phyloP scores from a whole-genome alignment of 2,888 invertebrate species.

The Melanostoma scalare region DNA sequence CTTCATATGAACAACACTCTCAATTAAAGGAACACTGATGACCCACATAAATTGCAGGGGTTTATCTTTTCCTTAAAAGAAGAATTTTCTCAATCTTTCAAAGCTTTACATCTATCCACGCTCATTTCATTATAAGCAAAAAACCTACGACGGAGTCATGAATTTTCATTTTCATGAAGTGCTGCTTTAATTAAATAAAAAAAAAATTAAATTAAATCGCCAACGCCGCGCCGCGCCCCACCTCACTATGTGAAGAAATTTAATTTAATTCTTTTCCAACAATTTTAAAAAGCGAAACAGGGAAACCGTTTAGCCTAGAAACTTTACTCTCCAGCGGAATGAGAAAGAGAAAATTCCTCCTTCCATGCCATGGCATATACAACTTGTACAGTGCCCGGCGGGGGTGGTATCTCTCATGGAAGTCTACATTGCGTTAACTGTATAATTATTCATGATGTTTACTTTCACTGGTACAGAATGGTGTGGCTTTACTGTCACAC shows the following conservation, averaged over 20 bases:
- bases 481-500: conserved; percentile 42
- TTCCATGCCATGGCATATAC: not conserved
- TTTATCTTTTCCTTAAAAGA: too few species aligned
- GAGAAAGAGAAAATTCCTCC: too few species aligned
- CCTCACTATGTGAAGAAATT: conserved; percentile 48
- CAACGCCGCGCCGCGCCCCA: too few species aligned
- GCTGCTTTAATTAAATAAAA: conserved; percentile 61
- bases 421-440: conserved; percentile 69
- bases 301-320: conserved; percentile 52
- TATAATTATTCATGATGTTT: conserved; percentile 73
- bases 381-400: conserved; percentile 14
- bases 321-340: conserved; percentile 7
- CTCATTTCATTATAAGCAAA: too few species aligned
- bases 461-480: conserved; percentile 33
- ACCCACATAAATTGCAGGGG: too few species aligned
- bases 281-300: conserved; percentile 16
- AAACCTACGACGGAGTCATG: not conserved
- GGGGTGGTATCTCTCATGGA: conserved; percentile 31
- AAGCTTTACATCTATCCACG: not conserved
- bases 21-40: too few species aligned
- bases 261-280: conserved; percentile 49
- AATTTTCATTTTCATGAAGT: conserved; percentile 42
- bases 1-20: too few species aligned
- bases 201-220: too few species aligned
- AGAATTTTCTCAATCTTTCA: not conserved